Base-by-base conservation (phyloP, 2,797 vertebrate genomes). In the Crenuchus spilurus region DNA sequence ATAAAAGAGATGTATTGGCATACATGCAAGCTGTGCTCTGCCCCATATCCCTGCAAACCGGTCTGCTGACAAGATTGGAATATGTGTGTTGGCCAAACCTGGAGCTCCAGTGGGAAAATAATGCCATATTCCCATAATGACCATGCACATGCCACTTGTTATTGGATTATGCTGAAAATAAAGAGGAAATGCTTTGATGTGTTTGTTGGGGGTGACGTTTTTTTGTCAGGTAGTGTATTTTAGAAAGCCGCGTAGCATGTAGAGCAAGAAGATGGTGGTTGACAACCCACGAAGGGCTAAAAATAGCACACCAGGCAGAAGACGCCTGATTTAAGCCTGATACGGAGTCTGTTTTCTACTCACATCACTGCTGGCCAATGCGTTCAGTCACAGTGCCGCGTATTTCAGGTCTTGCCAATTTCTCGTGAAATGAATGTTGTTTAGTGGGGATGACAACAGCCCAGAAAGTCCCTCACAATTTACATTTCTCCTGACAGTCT, bases 1-100 rank as follows among this genome's bases (percentile, higher is more conserved):
- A 55, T 55, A 31, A 55, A 55, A 55, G 51, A 54, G 11, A 54
- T 30, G 26, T 55, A n/a, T 28, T 55, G 52, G 52, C 26, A 54
- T 16, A 54, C 24, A 55, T 35, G n/a, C 55, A 31, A 18, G 14
- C 26, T 6, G 9, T 58, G 28, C 18, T 18, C 35, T 35, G 55
- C 6, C n/a, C 55, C 31, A 18, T 26, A 33, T 35, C n/a, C 55
- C 1, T 58, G 1, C n/a, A 4, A 33, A 18, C 28, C 28, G n/a
- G 52, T 18, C 16, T 30, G 28, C 52, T 57, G 28, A 57, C 28
- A 3, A 31, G 28, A 31, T 31, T 57, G 52, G 52, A 57, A n/a
- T 1, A 33, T 58, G 9, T 35, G 55, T 58, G 55, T 58, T 58
- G 24, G 55, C 31, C 55, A 58, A 58, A 35, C 9, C 16, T 18